Evolutionary conservation across 2,797 vertebrate genomes (phyloP).

Genomic region (Enteromius fasciolatus): DNA sequence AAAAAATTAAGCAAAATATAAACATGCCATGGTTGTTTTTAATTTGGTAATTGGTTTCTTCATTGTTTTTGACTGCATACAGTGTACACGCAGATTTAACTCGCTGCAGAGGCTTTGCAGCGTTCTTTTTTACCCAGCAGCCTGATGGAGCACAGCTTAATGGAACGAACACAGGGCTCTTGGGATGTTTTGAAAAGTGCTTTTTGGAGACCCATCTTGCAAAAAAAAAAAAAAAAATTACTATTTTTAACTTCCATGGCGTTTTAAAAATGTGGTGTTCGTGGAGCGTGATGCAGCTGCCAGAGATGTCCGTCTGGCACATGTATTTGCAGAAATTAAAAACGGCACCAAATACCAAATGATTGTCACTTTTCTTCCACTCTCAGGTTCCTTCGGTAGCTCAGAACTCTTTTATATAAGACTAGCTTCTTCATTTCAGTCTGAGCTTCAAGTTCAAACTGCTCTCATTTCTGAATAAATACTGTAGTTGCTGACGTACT

Average conservation of each 20-base stretch:
- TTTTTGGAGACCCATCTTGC: conserved; percentile 15
- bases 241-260: background rate
- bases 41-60: background rate
- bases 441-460: background rate
- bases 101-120: background rate
- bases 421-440: background rate
- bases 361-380: background rate
- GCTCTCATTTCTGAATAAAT: background rate
- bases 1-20: background rate
- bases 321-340: background rate
- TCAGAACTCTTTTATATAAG: background rate
- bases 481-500: background rate
- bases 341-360: background rate
- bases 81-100: background rate
- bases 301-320: background rate
- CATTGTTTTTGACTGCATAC: background rate
- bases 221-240: background rate
- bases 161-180: conserved; percentile 8
- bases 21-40: background rate
- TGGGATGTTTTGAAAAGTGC: conserved; percentile 12
- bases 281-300: background rate
- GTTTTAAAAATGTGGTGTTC: background rate
- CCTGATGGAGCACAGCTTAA: background rate
- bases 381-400: background rate
- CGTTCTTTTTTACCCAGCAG: background rate